Evolutionary conservation across 1,140 invertebrate species (phyloP), one percentile per base, ranked within the genome.

Genomic region (Pararge aegeria): DNA sequence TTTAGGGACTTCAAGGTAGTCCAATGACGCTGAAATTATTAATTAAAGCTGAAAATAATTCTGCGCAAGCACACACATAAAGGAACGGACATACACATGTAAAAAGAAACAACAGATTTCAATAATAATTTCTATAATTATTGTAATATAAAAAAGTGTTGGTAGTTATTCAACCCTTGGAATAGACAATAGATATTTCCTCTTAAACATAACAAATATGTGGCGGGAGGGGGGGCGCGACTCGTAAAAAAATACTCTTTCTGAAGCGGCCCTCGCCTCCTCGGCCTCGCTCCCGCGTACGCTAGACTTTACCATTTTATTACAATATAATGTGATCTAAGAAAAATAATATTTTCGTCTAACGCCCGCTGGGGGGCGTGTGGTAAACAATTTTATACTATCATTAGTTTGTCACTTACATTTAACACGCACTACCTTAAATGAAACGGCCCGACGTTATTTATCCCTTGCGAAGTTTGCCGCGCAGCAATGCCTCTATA

Each of bases 121-220:
- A 86, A 87, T 87, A 89, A 89, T 89, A 89, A 89, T 89, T 87
- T 89, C 86, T 89, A 89, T 89, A 89, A 87, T 89, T 87, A 89
- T 89, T 86, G 83, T 89, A 89, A 89, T 87, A 87, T 89, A 89
- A 89, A 89, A 89, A 89, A 89, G 86, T 89, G 84, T 89, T 76
- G 84, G 81, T 89, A 86, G 83, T 86, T 87, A 87, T 85, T 85
- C 80, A 87, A 87, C 83, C 84, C 78, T 87, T 82, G 86, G 82
- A 89, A 86, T 86, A 87, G 83, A 84, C 81, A 87, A 80, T 89
- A 89, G 83, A 87, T 89, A 89, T 85, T 87, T 88, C 83, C 74
- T 89, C 86, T 89, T 89, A 87, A 89, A 89, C 86, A 89, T 87
- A 89, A 89, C 86, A 89, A 89, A 85, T 79, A 83, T 66, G 80